Evolutionary conservation across 2,888 invertebrate species (phyloP).

Genomic region (Phytoseiulus persimilis): DNA sequence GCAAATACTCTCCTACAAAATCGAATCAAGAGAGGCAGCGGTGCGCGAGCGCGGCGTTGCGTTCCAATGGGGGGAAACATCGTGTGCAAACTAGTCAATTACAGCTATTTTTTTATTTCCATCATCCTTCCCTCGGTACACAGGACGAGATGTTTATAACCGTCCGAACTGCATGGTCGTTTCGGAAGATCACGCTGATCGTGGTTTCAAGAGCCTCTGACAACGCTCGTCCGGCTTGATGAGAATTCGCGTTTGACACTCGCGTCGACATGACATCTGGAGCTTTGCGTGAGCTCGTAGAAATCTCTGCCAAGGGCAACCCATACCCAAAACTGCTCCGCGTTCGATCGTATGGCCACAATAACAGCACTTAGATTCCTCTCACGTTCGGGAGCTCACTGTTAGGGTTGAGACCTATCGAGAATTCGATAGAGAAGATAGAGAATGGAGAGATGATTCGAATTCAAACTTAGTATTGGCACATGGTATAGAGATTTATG

Average conservation of each 20-base stretch:
- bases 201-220: neutral
- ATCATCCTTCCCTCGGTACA: neutral
- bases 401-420: neutral
- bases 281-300: neutral
- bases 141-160: neutral
- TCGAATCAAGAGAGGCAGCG: neutral
- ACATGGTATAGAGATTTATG: neutral
- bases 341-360: neutral
- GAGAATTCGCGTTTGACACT: neutral
- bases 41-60: neutral
- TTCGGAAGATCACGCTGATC: neutral
- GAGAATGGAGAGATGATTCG: neutral
- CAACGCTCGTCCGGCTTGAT: neutral
- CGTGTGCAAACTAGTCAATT: neutral
- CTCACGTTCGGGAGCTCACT: neutral
- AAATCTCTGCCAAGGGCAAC: too few species aligned
- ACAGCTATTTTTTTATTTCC: neutral
- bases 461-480: neutral
- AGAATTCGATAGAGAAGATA: neutral
- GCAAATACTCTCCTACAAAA: slow-evolving; percentile 5
- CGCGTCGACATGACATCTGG: neutral
- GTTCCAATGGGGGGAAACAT: neutral
- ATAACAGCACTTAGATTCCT: neutral
- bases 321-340: neutral
- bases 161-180: neutral